phyloP scores from a whole-genome alignment of 2,797 vertebrate genomes.

The Labroides dimidiatus region DNA sequence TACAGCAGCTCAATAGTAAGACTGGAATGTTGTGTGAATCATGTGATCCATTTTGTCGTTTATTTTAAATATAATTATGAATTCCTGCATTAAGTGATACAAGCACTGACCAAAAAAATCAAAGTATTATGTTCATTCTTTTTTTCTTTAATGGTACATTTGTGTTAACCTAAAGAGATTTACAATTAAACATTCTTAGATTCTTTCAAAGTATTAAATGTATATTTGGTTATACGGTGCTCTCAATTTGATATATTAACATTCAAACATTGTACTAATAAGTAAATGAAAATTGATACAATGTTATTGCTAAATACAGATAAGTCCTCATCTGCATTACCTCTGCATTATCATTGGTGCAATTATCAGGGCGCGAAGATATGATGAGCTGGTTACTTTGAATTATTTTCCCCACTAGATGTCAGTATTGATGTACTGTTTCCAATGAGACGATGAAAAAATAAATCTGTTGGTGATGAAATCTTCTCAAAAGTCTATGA shows the following conservation, averaged over 20 bases:
- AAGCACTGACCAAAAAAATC: conserved; percentile 9
- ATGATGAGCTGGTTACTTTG: conserved; percentile 4
- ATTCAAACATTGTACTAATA: conserved; percentile 6
- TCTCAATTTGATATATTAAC: conserved; percentile 15
- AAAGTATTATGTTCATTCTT: conserved; percentile 10
- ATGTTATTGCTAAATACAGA: background rate
- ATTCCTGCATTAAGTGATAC: background rate
- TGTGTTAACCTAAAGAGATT: background rate
- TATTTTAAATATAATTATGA: background rate
- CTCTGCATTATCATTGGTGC: conserved; percentile 4
- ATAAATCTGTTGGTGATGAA: conserved; percentile 2
- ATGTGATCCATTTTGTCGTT: background rate
- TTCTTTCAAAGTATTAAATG: conserved; percentile 1
- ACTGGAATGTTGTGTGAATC: background rate
- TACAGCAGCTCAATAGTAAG: background rate
- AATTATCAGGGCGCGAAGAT: background rate
- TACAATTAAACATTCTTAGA: background rate
- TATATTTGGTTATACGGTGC: background rate
- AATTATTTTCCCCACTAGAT: conserved; percentile 11
- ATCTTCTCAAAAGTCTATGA: background rate
- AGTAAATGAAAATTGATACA: conserved; percentile 1
- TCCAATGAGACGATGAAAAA: conserved; percentile 8
- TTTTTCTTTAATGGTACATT: conserved; percentile 4
- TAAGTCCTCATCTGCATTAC: background rate
- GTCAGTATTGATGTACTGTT: conserved; percentile 17